These are phyloP conservation scores for Metallyticus violacea DNA, from an alignment of 2,888 invertebrate genomes.

Conservation along the genomic window DNA sequence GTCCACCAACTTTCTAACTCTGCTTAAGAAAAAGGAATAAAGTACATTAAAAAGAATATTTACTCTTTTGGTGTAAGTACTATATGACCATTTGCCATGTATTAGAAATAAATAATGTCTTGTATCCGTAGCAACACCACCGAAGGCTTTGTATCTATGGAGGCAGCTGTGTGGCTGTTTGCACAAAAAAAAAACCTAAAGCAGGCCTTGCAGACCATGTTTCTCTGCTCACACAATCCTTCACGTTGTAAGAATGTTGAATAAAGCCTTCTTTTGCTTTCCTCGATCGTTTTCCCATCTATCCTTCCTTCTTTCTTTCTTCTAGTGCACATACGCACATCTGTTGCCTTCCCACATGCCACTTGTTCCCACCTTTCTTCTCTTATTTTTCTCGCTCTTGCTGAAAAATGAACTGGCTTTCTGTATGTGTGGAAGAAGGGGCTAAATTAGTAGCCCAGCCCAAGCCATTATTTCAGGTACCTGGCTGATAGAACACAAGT, in stretches of 20 bases:
- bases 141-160: neutral
- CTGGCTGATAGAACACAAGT: no score
- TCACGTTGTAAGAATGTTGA: neutral
- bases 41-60: no score
- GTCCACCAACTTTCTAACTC: no score
- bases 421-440: no score
- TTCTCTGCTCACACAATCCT: neutral
- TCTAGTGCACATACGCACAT: no score
- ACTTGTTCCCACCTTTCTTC: neutral
- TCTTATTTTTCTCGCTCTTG: no score
- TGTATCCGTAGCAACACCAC: neutral
- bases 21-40: no score
- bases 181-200: neutral
- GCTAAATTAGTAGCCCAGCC: no score
- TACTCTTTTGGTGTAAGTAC: no score
- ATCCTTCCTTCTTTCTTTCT: no score
- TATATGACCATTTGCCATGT: neutral
- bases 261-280: neutral
- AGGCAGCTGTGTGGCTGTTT: neutral
- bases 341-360: neutral
- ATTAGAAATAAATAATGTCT: neutral
- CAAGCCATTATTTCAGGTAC: no score
- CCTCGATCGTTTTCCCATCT: neutral
- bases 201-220: neutral
- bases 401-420: neutral